These are phyloP conservation scores for Sula dactylatra DNA, from an alignment of 2,113 vertebrate species.

Conservation along the genomic window DNA sequence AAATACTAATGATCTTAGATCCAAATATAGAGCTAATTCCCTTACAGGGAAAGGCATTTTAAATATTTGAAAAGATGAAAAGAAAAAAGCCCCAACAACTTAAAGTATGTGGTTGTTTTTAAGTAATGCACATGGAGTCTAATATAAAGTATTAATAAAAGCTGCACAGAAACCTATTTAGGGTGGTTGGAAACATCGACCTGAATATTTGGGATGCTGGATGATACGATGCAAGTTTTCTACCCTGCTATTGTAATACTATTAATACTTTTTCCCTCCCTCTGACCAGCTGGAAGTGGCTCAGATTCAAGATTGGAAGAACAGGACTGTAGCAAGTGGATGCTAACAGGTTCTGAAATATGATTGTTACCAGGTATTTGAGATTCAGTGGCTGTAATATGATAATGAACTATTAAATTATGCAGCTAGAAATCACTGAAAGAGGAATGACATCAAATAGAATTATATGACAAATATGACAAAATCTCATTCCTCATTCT, in stretches of 20 bases:
- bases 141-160: constrained; percentile 11
- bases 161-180: not conserved
- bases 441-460: constrained; percentile 36
- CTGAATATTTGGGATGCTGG: not conserved
- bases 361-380: constrained; percentile 54
- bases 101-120: not conserved
- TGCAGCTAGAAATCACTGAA: constrained; percentile 46
- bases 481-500: constrained; percentile 32
- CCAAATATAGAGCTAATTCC: not conserved
- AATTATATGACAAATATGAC: constrained; percentile 35
- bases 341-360: constrained; percentile 60
- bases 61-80: not conserved
- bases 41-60: not conserved
- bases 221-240: not conserved
- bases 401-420: constrained; percentile 54
- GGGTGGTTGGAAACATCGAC: not conserved
- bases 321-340: constrained; percentile 11
- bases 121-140: not conserved
- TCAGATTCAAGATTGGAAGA: constrained; percentile 31
- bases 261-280: not conserved
- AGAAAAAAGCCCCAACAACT: not conserved
- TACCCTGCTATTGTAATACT: constrained; percentile 29
- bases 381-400: constrained; percentile 36
- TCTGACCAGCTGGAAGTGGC: not conserved
- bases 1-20: not conserved